Base-by-base conservation (phyloP, 2,888 invertebrate genomes). In the Caenorhabditis imperialis region DNA sequence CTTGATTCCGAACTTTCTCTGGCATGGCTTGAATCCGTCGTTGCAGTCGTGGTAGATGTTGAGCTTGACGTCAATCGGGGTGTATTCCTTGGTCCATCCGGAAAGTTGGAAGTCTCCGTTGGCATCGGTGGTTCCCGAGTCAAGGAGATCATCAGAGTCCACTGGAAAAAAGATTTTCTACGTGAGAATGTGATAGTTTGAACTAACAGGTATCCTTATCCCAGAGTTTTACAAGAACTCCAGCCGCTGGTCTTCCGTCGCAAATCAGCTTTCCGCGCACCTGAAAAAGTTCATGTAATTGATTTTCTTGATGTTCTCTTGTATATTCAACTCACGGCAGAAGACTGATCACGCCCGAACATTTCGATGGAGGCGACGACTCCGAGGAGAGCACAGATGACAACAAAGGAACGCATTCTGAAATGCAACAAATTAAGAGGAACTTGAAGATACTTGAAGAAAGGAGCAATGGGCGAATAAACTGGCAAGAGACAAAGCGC, bases 1-100 rank as follows among this genome's bases (percentile, higher is more conserved):
- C 69, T 78, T 80, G 76, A 84, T 83, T 38, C 81, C 83, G 70
- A 84, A 81, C 65, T 84, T 84, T 69, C 84, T 72, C 57, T 84
- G 84, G 61, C 84, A 84, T 12, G 84, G 84, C 78, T 78, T 83
- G 53, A 83, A 48, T 50, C 83, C 85, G 57, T 87, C 87, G 45
- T 86, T 85, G 78, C 86, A 87, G 60, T 87, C 86, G 76, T 88
- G 86, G 63, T 85, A 86, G 57, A 85, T 82, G 70, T 85, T 87
- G 37, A 87, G 73, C 54, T 86, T 84, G 8, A 85, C 83, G 54
- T 87, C 87, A 47, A 87, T 88, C 7, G 87, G 86, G 7, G 86
- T 86, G 53, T 82, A 69, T 58, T 87, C 87, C 35, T 81, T 84
- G 12, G 85, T 78, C 80, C 80, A 80, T 37, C 81, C 81, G 30